These are phyloP conservation scores for Characodon lateralis DNA, from an alignment of 2,797 vertebrate species.

Conservation along the genomic window DNA sequence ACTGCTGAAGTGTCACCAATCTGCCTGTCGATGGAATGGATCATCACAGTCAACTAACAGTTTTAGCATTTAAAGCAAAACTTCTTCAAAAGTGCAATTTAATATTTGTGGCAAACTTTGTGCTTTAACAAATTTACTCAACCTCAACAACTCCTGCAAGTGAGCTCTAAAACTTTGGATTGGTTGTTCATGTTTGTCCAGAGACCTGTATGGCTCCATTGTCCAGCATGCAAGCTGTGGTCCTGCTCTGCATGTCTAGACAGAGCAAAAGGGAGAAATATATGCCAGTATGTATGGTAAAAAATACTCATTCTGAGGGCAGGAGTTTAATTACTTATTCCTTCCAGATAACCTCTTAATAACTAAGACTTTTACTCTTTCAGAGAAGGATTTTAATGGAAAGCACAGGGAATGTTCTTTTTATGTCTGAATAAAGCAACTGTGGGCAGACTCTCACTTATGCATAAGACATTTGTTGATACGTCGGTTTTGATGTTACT, in stretches of 20 bases:
- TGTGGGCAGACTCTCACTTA: constrained; percentile 46
- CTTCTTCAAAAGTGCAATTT: not conserved
- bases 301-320: constrained; percentile 61
- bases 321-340: constrained; percentile 71
- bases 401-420: constrained; percentile 37
- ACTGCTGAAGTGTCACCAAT: not conserved
- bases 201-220: constrained; percentile 71
- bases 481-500: not conserved
- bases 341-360: constrained; percentile 75
- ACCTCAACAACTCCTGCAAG: constrained; percentile 14
- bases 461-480: constrained; percentile 38
- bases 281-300: constrained; percentile 59
- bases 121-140: constrained; percentile 17
- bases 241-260: constrained; percentile 72
- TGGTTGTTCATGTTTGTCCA: constrained; percentile 52
- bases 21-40: not conserved
- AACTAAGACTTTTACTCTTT: constrained; percentile 56
- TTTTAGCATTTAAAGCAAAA: not conserved
- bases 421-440: constrained; percentile 57
- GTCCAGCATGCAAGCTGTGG: constrained; percentile 56
- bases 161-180: constrained; percentile 36
- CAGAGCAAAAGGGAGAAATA: constrained; percentile 70
- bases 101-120: constrained; percentile 2
- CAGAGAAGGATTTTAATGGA: constrained; percentile 57
- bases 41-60: not conserved